Conservation (phyloP, 2,888 invertebrate genomes). For the Chloromyia formosa region DNA sequence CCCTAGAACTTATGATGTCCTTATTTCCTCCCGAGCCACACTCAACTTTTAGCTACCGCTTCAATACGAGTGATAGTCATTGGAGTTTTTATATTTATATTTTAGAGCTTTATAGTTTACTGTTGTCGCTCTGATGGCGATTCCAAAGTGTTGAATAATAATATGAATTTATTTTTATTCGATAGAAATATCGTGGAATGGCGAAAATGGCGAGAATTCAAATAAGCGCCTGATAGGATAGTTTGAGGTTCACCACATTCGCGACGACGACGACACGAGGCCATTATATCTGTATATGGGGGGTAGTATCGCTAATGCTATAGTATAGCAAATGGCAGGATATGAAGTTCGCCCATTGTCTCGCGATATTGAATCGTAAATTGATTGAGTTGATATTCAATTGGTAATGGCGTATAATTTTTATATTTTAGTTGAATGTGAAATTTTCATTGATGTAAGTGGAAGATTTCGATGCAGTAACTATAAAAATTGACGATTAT, state of each 20-base stretch:
- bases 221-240: conserved; percentile 22
- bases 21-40: neutral
- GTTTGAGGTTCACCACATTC: neutral
- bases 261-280: neutral
- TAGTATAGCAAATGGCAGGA: neutral
- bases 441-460: too few relatives aligned
- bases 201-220: conserved; percentile 4
- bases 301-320: neutral
- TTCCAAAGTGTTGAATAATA: conserved; percentile 30
- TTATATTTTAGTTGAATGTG: neutral
- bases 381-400: neutral
- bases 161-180: conserved; percentile 30
- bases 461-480: neutral
- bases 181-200: conserved; percentile 21
- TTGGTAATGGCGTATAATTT: conserved; percentile 1
- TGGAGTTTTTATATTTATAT: conserved; percentile 35
- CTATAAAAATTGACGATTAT: neutral
- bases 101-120: conserved; percentile 43
- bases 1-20: neutral
- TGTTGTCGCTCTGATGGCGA: conserved; percentile 26
- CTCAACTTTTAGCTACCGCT: too few relatives aligned
- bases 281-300: neutral
- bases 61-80: conserved; percentile 15
- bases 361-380: neutral
- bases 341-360: neutral